Percentiles rank a stretch among this genome's conserved stretches.
phyloP scores from a whole-genome alignment of 2,888 invertebrate species.

The Poecilobothrus nobilitatus region DNA sequence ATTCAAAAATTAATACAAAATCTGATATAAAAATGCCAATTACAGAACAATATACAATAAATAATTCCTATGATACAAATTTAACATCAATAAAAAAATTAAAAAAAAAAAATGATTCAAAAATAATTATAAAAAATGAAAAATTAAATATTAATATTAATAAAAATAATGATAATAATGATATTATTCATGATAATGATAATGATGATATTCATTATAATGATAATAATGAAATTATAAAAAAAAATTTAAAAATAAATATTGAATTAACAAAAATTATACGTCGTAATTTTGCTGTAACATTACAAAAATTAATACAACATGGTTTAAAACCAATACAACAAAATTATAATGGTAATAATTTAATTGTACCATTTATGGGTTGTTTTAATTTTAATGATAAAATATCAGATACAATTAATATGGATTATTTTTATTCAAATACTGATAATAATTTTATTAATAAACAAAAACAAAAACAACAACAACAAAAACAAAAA shows the following conservation, averaged over 20 bases:
- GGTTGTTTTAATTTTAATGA: conserved; percentile 56
- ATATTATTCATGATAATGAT: too few relatives aligned
- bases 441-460: conserved; percentile 22
- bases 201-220: too few relatives aligned
- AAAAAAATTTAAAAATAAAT: not conserved
- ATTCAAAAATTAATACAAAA: too few relatives aligned
- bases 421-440: conserved; percentile 10
- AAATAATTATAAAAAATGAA: too few relatives aligned
- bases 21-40: too few relatives aligned
- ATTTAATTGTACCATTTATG: conserved; percentile 77
- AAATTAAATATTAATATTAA: too few relatives aligned
- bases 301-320: conserved; percentile 84
- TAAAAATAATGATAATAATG: too few relatives aligned
- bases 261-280: conserved; percentile 82
- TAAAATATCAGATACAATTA: conserved; percentile 23
- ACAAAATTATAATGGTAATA: conserved; percentile 39
- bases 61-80: too few relatives aligned
- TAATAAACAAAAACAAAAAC: conserved; percentile 18
- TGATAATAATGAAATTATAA: not conserved
- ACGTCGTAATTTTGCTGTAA: conserved; percentile 83
- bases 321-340: conserved; percentile 65
- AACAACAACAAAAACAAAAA: conserved; percentile 29
- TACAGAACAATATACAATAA: too few relatives aligned
- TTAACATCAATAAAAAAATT: too few relatives aligned
- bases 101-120: too few relatives aligned